These are phyloP conservation scores for Halcyon smyrnensis DNA, from an alignment of 2,797 vertebrate species.

Conservation along the genomic window DNA sequence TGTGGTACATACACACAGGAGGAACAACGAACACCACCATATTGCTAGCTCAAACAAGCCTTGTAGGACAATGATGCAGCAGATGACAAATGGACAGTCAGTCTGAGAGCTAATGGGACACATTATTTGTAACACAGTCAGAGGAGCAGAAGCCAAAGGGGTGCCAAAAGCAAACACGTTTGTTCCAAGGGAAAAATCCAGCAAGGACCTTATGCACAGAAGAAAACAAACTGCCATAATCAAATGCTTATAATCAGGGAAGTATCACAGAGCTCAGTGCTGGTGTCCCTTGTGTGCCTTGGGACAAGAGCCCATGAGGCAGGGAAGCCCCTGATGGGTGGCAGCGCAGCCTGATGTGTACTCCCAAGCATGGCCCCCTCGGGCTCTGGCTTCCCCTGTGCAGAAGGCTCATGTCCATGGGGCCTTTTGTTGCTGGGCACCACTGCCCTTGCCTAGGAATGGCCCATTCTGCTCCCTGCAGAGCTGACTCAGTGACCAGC, in stretches of 20 bases:
- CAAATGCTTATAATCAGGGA: not conserved
- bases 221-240: not conserved
- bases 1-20: not conserved
- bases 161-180: not conserved
- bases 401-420: fast-evolving
- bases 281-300: fast-evolving
- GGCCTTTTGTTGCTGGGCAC: not conserved
- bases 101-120: not conserved
- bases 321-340: not conserved
- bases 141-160: not conserved
- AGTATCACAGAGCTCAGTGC: not conserved
- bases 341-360: not conserved
- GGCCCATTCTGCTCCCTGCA: not conserved
- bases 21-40: fast-evolving
- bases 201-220: not conserved
- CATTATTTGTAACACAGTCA: not conserved
- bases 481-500: not conserved
- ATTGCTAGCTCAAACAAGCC: not conserved
- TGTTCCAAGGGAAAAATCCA: not conserved
- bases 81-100: not conserved
- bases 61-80: not conserved
- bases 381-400: not conserved
- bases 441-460: not conserved
- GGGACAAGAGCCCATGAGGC: not conserved
- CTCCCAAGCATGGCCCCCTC: fast-evolving